phyloP scores from a whole-genome alignment of 2,888 invertebrate genomes.

The Pterobdella sp. region DNA sequence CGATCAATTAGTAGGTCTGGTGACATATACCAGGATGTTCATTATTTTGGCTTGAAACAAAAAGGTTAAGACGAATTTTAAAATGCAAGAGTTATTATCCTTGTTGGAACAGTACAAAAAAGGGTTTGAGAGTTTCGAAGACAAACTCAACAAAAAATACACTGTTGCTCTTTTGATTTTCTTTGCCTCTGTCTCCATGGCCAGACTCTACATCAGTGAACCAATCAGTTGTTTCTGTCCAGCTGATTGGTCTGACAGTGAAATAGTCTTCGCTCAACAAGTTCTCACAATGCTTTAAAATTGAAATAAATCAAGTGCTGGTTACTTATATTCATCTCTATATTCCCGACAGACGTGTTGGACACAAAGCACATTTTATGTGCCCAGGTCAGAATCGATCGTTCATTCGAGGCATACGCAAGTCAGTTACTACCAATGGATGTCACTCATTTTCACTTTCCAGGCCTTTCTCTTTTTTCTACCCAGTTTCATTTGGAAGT shows the following conservation, averaged over 20 bases:
- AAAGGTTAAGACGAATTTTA: too few species aligned
- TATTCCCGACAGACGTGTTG: conserved; percentile 48
- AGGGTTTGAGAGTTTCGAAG: conserved; percentile 37
- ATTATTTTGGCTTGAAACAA: too few species aligned
- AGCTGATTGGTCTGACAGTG: conserved; percentile 34
- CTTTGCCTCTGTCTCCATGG: conserved; percentile 33
- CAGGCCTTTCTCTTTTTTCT: conserved; percentile 42
- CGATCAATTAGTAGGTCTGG: too few species aligned
- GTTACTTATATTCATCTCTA: not conserved
- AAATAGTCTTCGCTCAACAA: conserved; percentile 37
- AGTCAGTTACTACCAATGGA: conserved; percentile 39
- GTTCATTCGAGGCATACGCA: not conserved
- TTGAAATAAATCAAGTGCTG: not conserved
- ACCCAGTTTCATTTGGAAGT: conserved; percentile 53
- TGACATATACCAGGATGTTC: too few species aligned
- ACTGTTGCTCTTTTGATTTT: conserved; percentile 32
- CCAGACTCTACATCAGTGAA: conserved; percentile 32
- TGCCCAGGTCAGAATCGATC: conserved; percentile 41
- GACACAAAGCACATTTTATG: conserved; percentile 55
- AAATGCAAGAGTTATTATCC: too few species aligned
- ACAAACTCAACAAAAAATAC: conserved; percentile 35
- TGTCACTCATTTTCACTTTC: conserved; percentile 35
- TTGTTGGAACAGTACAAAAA: too few species aligned
- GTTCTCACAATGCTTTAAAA: conserved; percentile 14
- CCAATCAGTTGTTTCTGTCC: conserved; percentile 39